Evolutionary conservation across 1,140 invertebrate species (phyloP).

Genomic region (Zaprionus davidi): DNA sequence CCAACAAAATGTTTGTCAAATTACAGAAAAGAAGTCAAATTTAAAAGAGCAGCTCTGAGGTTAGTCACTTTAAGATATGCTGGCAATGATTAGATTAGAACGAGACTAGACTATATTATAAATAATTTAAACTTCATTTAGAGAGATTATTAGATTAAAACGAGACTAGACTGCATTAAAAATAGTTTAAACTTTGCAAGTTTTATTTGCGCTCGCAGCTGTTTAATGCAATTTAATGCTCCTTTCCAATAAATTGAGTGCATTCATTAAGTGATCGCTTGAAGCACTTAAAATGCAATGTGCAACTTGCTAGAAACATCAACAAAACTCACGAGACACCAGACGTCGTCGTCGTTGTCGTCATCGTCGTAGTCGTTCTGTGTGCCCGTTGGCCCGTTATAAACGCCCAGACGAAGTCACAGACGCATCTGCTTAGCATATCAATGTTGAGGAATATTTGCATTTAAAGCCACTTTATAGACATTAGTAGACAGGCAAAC

Average conservation of each 20-base stretch:
- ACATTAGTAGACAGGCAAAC: slow-evolving; percentile 59
- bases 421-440: slow-evolving; percentile 77
- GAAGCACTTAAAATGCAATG: slow-evolving; percentile 56
- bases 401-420: slow-evolving; percentile 51
- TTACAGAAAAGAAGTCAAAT: not conserved
- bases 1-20: not conserved
- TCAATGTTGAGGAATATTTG: slow-evolving; percentile 69
- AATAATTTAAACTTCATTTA: not conserved
- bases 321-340: slow-evolving; percentile 7
- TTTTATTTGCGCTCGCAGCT: not conserved
- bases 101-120: too few relatives aligned
- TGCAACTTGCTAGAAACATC: slow-evolving; percentile 44
- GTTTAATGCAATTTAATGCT: slow-evolving; percentile 14
- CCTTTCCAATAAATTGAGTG: slow-evolving; percentile 26
- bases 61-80: not conserved
- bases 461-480: slow-evolving; percentile 71
- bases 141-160: not conserved
- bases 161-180: not conserved
- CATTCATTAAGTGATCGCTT: slow-evolving; percentile 23
- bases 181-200: not conserved
- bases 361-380: not conserved
- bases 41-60: not conserved
- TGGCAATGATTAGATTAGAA: too few relatives aligned
- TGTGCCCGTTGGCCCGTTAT: slow-evolving; percentile 17
- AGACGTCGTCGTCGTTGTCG: not conserved